Base-by-base conservation (phyloP, 2,113 vertebrate genomes). In the Petromus typicus region DNA sequence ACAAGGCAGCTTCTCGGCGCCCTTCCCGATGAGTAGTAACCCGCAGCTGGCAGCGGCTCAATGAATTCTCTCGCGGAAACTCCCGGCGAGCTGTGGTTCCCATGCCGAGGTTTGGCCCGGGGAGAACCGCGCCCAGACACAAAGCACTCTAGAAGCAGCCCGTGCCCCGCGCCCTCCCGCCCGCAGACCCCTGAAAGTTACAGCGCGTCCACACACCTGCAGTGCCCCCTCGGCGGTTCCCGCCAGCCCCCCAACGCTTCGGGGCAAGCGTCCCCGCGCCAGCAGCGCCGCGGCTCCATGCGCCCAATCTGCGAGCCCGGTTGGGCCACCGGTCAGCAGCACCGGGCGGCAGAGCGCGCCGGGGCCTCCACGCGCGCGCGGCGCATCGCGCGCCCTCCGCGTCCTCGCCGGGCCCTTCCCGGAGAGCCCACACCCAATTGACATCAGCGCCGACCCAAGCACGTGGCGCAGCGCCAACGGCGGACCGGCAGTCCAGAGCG, bases 191-290 rank as follows among this genome's bases (percentile, higher is more conserved):
- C 86, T 30, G n/a, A 97, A 98, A 98, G 95, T 98, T 96, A 93
- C 91, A 82, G 75, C 90, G 90, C 8, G 91, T 1, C 0, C 98
- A 99, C 99, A 98, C 98, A 99, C 99, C 99, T 99, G 99, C 97
- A 98, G 95, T 98, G 11, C 88, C 94, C 95, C 94, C 51, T 91
- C 22, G 67, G 75, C 20, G 57, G 90, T 64, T 95, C 94, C 78
- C 25, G 61, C 96, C 95, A 92, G 89, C 51, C 67, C 71, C 89
- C 96, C 54, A 67, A 83, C 86, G 83, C 92, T 22, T 94, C n/a
- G 12, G 95, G 96, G 78, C 86, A 79, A 2, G 37, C 86, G 64
- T 96, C 83, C 89, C 86, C n/a, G 67, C 57, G 56, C 45, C 10
- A 59, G 73, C 94, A 95, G 82, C 95, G 51, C 95, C 91, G 32